These are phyloP conservation scores for Drosophila nigromelanica DNA, from an alignment of 1,140 invertebrate species.

Conservation along the genomic window DNA sequence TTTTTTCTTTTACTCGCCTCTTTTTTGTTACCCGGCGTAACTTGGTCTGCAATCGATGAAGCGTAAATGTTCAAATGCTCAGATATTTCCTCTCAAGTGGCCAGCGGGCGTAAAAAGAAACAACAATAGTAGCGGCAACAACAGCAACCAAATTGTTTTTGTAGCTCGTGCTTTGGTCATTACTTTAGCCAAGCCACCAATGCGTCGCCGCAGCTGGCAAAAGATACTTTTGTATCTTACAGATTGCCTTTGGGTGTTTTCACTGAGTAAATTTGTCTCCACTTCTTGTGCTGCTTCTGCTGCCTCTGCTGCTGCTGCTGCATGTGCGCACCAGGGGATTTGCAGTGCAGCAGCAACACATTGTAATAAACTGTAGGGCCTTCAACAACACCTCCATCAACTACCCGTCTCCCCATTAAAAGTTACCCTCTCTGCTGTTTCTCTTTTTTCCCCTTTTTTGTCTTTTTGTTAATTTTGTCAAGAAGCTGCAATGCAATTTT, in stretches of 20 bases:
- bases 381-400: not conserved
- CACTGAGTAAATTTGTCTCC: slow-evolving; percentile 46
- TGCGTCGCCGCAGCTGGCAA: slow-evolving; percentile 58
- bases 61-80: slow-evolving; percentile 81
- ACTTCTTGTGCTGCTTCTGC: not conserved
- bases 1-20: slow-evolving; percentile 16
- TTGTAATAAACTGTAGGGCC: slow-evolving; percentile 38
- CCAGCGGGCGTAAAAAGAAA: slow-evolving; percentile 45
- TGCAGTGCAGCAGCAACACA: slow-evolving; percentile 16
- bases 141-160: slow-evolving; percentile 10
- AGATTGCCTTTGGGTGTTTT: slow-evolving; percentile 74
- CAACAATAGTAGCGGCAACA: slow-evolving; percentile 11
- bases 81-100: slow-evolving; percentile 58
- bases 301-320: slow-evolving; percentile 8
- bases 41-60: slow-evolving; percentile 73
- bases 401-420: not conserved
- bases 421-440: slow-evolving; percentile 12
- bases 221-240: slow-evolving; percentile 75
- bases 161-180: slow-evolving; percentile 73
- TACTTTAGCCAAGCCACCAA: slow-evolving; percentile 52
- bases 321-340: slow-evolving; percentile 19
- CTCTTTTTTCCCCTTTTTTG: slow-evolving; percentile 9
- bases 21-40: slow-evolving; percentile 4
- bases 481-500: slow-evolving; percentile 29
- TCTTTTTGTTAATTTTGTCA: slow-evolving; percentile 24